These are phyloP conservation scores for Gyrodactylus bullatarudis DNA, from an alignment of 1,140 invertebrate species.

Conservation along the genomic window DNA sequence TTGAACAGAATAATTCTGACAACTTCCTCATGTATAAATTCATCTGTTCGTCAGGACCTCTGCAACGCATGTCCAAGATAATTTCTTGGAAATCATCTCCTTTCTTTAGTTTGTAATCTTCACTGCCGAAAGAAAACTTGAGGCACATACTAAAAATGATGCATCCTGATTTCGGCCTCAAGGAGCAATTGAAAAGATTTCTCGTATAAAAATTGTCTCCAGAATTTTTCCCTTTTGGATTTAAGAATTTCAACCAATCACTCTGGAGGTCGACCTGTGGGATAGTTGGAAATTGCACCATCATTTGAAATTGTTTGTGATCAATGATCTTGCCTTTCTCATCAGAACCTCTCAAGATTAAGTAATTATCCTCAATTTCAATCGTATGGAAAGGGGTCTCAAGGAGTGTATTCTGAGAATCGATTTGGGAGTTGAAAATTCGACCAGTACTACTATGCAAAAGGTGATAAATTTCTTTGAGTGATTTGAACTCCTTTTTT, in stretches of 20 bases:
- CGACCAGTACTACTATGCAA: background rate
- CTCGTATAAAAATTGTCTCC: background rate
- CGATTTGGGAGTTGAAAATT: too few species aligned
- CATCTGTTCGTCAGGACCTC: background rate
- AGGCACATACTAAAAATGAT: background rate
- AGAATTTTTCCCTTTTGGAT: background rate
- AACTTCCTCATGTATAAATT: background rate
- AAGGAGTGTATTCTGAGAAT: too few species aligned
- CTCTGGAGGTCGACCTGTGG: background rate
- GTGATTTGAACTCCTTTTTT: background rate
- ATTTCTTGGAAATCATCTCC: background rate
- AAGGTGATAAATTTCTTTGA: background rate
- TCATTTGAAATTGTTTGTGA: background rate
- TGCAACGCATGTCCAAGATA: background rate
- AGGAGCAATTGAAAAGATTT: background rate
- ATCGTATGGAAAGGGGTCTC: too few species aligned
- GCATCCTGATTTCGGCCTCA: background rate
- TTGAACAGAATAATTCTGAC: background rate
- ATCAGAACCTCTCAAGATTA: too few species aligned
- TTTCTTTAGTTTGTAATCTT: background rate
- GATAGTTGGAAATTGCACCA: background rate
- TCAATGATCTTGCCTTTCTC: too few species aligned
- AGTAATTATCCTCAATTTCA: too few species aligned
- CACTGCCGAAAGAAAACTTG: background rate
- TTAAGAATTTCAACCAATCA: background rate